Percentiles rank a stretch among this genome's conserved stretches.
Conservation (phyloP, 2,113 vertebrate genomes). For the Morone saxatilis region DNA sequence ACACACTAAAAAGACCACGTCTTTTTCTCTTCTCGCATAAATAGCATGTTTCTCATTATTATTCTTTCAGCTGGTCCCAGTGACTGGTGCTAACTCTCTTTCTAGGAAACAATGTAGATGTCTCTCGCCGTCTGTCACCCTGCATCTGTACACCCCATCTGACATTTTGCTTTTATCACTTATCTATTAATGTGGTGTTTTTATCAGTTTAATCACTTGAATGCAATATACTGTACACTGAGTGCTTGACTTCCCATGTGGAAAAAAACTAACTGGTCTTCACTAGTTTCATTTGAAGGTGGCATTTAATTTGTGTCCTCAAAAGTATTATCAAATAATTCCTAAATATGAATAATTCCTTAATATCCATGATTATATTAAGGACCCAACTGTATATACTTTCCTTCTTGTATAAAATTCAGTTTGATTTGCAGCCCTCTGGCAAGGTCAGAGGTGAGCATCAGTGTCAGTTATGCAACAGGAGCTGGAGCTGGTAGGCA, state of each 20-base stretch:
- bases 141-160: neutral
- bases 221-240: neutral
- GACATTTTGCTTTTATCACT: neutral
- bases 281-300: neutral
- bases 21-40: too few species aligned
- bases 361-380: neutral
- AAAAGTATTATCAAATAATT: neutral
- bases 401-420: neutral
- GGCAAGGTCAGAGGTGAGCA: slow-evolving; percentile 30
- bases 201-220: neutral
- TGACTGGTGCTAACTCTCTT: neutral
- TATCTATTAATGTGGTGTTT: neutral
- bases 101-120: too few species aligned
- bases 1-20: too few species aligned
- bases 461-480: slow-evolving; percentile 23
- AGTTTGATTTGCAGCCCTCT: slow-evolving; percentile 2
- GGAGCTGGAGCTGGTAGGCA: slow-evolving; percentile 1
- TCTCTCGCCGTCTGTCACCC: neutral
- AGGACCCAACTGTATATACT: neutral
- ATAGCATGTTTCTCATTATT: too few species aligned
- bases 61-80: neutral
- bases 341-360: neutral
- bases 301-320: neutral
- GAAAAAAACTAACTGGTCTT: neutral
- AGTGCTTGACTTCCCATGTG: neutral